A percentile compares a stretch with the other conserved stretches of the same genome.
Conservation (phyloP, 2,888 invertebrate species). For the Penaeus monodon region DNA sequence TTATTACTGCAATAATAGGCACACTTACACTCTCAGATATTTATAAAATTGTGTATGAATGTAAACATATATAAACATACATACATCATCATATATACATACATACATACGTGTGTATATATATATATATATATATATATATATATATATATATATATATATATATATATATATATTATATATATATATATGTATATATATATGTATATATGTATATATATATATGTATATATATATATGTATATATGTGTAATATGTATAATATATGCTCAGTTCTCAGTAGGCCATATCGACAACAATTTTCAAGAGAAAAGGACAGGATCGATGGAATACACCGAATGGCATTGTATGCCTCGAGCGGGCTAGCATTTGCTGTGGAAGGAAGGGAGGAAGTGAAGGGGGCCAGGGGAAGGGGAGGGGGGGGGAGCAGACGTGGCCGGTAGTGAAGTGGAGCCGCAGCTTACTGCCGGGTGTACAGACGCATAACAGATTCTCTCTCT, state of each 20-base stretch:
- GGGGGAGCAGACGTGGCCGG: not conserved
- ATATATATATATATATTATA: not conserved
- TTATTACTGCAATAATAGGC: not conserved
- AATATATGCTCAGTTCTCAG: not conserved
- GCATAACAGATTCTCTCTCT: not conserved
- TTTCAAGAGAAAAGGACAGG: too few relatives aligned
- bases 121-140: constrained; percentile 25
- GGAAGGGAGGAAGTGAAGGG: too few relatives aligned
- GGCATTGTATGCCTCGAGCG: too few relatives aligned
- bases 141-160: constrained; percentile 22
- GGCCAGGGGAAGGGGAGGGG: too few relatives aligned
- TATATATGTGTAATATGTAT: constrained; percentile 11
- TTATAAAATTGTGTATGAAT: constrained; percentile 15
- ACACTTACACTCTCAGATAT: not conserved
- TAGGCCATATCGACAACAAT: too few relatives aligned
- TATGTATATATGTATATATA: not conserved
- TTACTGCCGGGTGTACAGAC: not conserved
- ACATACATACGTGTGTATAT: not conserved
- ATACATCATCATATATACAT: not conserved
- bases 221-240: not conserved
- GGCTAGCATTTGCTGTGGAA: too few relatives aligned
- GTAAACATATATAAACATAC: constrained; percentile 21
- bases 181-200: constrained; percentile 24
- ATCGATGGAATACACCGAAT: too few relatives aligned
- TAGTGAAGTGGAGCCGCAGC: not conserved